Conservation (phyloP, 1,140 invertebrate genomes). For the Elymnias hypermnestra region DNA sequence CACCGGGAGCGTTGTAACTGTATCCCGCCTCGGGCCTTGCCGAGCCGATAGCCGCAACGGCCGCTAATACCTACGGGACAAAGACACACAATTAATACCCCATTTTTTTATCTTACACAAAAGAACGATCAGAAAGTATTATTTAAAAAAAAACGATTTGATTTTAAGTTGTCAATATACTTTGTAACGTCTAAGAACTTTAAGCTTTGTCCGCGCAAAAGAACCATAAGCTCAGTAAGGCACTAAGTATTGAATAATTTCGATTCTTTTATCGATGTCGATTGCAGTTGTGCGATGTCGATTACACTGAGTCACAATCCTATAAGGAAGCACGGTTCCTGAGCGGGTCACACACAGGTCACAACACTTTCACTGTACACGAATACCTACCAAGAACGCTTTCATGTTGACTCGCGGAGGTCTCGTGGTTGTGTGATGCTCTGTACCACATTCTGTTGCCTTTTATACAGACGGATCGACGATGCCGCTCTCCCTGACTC, state of each 20-base stretch:
- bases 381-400: conserved; percentile 73
- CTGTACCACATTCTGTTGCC: conserved; percentile 42
- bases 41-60: conserved; percentile 77
- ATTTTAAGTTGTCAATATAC: not conserved
- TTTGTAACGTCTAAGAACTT: not conserved
- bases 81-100: conserved; percentile 15
- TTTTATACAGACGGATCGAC: conserved; percentile 59
- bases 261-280: conserved; percentile 16
- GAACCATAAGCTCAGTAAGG: not conserved
- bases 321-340: conserved; percentile 42
- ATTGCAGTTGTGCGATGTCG: conserved; percentile 23
- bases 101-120: not conserved
- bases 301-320: conserved; percentile 41
- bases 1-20: conserved; percentile 77
- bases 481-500: conserved; percentile 69
- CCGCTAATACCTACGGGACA: conserved; percentile 72
- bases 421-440: conserved; percentile 69
- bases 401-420: conserved; percentile 73
- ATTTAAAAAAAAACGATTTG: not conserved
- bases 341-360: conserved; percentile 50
- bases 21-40: conserved; percentile 79
- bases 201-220: not conserved
- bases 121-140: not conserved
- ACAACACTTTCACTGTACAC: conserved; percentile 65
- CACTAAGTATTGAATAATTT: no score